A percentile compares a stretch with the other conserved stretches of the same genome.
These are phyloP conservation scores for Drosophila pseudoananassae DNA, from an alignment of 1,140 invertebrate genomes.

Conservation along the genomic window DNA sequence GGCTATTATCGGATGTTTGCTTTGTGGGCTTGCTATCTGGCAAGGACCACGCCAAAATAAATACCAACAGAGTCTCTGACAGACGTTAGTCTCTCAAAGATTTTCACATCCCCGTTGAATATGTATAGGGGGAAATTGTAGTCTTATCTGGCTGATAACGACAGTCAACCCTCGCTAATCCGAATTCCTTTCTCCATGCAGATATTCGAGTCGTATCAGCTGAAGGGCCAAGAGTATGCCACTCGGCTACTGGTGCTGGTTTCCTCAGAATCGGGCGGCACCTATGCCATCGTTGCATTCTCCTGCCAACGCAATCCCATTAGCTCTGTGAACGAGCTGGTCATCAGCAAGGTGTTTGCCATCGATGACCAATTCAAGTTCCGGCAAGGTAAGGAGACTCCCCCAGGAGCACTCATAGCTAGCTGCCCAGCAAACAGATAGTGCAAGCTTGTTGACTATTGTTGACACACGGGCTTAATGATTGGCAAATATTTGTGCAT, in stretches of 20 bases:
- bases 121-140: not conserved
- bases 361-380: slow-evolving; percentile 89
- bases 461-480: not conserved
- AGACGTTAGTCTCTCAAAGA: not conserved
- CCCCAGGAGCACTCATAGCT: not conserved
- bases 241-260: slow-evolving; percentile 88
- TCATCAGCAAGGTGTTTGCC: slow-evolving; percentile 88
- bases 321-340: slow-evolving; percentile 86
- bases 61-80: not conserved
- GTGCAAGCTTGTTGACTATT: not conserved
- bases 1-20: slow-evolving; percentile 3
- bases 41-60: not conserved
- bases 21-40: not conserved
- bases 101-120: not conserved
- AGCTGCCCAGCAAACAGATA: too few relatives aligned
- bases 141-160: not conserved
- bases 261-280: slow-evolving; percentile 85
- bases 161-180: not conserved
- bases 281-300: slow-evolving; percentile 88
- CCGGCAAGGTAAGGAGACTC: slow-evolving; percentile 86
- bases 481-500: not conserved
- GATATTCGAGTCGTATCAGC: slow-evolving; percentile 83
- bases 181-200: slow-evolving; percentile 16
- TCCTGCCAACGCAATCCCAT: slow-evolving; percentile 86
- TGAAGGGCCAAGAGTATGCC: slow-evolving; percentile 74